Base-by-base conservation (phyloP, 92 coral and sea anemone species). In the Porites cylindrica region DNA sequence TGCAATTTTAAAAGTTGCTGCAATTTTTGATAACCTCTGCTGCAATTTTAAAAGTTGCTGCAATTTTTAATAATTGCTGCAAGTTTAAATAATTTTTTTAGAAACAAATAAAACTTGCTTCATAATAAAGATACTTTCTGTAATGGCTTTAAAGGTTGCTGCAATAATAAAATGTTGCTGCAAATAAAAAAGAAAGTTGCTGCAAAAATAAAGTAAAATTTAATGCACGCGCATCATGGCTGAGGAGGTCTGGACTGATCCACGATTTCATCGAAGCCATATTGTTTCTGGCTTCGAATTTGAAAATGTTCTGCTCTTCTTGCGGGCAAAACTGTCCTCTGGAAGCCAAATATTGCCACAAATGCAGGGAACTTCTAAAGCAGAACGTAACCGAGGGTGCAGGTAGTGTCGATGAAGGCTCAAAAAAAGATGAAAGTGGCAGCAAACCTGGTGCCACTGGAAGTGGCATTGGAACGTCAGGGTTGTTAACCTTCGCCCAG, bases 401-500 rank as follows among this genome's bases (percentile, higher is more conserved):
- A 52, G 66, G 23, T 67, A 23, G 53, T 81, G 76, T 81, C 52
- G 76, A 26, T 24, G 76, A 66, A 68, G 52, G 85, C 52, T 81
- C 75, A 67, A 66, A 81, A 13, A 67, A 70, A 53, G 29, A 81
- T 54, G 76, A 81, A 81, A 67, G 76, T 67, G 67, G 72, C 66
- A 32, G 76, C 20, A 68, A 12, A 10, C 18, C 76, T 52, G 53
- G 85, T 68, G 66, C 66, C 9, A 69, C 85, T 81, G 52, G 85
- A 12, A 66, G 76, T 81, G 76, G 85, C 76, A 68, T 7, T 68
- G 53, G 76, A 67, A 66, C 76, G 14, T 78, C 82, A 69, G 20
- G 56, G 73, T 19, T 64, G 81, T 77, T 68, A 56, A 83, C 92
- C 77, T 89, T 84, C 74, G 85, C 85, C 80, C 85, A 77, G 82